Conservation (phyloP, 2,113 vertebrate species). For the Melospiza georgiana region DNA sequence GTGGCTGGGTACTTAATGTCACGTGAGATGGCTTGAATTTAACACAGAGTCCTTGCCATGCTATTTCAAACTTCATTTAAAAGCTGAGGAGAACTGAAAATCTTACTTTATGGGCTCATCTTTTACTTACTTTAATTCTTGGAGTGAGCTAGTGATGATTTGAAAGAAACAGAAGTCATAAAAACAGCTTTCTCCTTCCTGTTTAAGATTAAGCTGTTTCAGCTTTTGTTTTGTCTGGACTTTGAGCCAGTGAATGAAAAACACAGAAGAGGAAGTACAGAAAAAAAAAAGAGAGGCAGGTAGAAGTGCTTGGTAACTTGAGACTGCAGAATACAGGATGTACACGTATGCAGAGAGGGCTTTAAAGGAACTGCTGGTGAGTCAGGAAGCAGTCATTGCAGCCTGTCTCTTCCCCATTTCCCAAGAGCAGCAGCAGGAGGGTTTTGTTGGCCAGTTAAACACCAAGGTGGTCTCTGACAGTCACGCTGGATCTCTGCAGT, state of each 20-base stretch:
- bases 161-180: not conserved
- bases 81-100: not conserved
- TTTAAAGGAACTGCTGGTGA: not conserved
- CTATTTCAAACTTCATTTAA: conserved; percentile 28
- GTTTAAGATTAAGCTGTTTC: not conserved
- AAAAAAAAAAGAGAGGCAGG: not conserved
- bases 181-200: not conserved
- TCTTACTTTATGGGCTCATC: not conserved
- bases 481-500: rapidly evolving
- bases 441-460: not conserved
- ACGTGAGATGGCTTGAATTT: not conserved
- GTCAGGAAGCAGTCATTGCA: not conserved
- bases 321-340: not conserved
- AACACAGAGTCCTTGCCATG: not conserved
- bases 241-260: not conserved
- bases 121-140: not conserved
- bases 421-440: not conserved
- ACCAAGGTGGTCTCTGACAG: not conserved
- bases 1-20: not conserved
- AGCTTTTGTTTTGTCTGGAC: conserved; percentile 4
- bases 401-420: not conserved
- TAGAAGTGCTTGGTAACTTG: not conserved
- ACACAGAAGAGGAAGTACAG: not conserved
- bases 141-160: not conserved
- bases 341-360: not conserved